Evolutionary conservation across 2,113 vertebrate genomes (phyloP).

Genomic region (Seriola rivoliana): DNA sequence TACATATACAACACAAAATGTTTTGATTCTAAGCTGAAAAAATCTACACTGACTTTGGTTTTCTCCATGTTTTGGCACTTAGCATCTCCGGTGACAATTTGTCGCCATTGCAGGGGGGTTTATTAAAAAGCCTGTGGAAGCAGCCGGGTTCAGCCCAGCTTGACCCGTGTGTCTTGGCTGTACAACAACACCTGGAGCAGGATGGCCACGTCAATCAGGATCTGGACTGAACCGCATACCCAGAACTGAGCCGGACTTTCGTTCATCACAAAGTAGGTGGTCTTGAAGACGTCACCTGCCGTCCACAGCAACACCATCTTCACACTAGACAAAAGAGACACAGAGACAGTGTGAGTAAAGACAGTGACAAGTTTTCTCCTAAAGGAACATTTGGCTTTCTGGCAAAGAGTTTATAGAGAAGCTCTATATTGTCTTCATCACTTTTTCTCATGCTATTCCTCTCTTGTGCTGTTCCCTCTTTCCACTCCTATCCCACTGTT

Average conservation of each 20-base stretch:
- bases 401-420: not conserved
- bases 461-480: not conserved
- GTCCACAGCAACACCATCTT: constrained; percentile 90
- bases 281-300: constrained; percentile 87
- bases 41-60: constrained; percentile 23
- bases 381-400: not conserved
- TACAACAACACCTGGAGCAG: constrained; percentile 86
- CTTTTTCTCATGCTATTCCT: not conserved
- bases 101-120: not conserved
- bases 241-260: constrained; percentile 87
- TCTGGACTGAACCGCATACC: constrained; percentile 84
- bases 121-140: not conserved
- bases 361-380: not conserved
- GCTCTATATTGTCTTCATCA: not conserved
- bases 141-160: constrained; percentile 76
- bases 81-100: not conserved
- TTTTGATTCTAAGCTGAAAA: not conserved
- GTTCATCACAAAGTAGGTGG: constrained; percentile 85
- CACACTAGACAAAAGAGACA: constrained; percentile 75
- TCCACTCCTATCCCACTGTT: not conserved
- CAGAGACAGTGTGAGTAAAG: not conserved
- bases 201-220: constrained; percentile 85
- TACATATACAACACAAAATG: not conserved
- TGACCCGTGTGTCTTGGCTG: constrained; percentile 71
- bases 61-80: constrained; percentile 7